A percentile compares a stretch with the other conserved stretches of the same genome.
These are phyloP conservation scores for Artibeus jamaicensis DNA, from an alignment of 2,797 vertebrate genomes.

Conservation along the genomic window DNA sequence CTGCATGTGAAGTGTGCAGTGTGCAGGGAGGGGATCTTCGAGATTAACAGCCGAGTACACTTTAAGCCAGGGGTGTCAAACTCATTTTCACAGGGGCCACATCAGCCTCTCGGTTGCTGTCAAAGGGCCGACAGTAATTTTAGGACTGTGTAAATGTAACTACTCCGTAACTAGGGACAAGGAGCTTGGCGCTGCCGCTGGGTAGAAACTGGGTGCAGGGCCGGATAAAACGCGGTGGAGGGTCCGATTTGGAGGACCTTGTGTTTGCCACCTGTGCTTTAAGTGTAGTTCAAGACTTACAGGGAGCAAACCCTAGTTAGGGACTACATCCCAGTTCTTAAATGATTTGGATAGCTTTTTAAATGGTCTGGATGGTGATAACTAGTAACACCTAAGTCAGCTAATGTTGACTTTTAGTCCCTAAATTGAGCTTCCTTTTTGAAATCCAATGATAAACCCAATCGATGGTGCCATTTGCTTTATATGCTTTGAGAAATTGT, in stretches of 20 bases:
- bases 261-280: neutral
- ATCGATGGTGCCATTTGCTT: neutral
- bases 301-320: neutral
- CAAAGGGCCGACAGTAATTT: no score
- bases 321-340: neutral
- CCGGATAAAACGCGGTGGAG: no score
- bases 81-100: no score
- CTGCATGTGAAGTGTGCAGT: neutral
- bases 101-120: no score
- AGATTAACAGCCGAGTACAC: neutral
- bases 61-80: neutral
- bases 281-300: neutral
- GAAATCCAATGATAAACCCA: neutral
- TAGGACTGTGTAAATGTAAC: no score
- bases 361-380: neutral
- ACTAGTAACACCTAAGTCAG: neutral
- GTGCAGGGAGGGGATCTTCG: neutral
- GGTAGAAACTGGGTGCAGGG: no score
- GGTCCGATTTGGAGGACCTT: no score
- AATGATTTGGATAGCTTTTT: neutral
- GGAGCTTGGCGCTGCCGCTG: no score
- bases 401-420: neutral
- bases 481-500: neutral
- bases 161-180: no score
- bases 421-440: neutral